Evolutionary conservation across 2,113 vertebrate species (phyloP), one percentile per base, ranked within the genome.

Genomic region (Epinephelus cyanopodus): DNA sequence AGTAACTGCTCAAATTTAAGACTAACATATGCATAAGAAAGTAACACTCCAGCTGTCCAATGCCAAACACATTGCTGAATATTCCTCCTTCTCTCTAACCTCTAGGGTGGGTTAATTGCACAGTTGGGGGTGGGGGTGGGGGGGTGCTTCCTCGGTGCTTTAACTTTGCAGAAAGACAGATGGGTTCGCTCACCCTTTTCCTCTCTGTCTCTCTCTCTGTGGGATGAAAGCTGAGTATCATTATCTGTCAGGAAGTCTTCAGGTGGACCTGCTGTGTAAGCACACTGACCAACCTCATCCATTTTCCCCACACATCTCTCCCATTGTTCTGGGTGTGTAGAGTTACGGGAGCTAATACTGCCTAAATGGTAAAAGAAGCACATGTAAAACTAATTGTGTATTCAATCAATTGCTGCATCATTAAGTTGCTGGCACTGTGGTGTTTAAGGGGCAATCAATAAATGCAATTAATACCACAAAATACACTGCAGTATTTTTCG

Each of bases 101-200:
- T 84, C 70, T 23, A 27, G 17, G 81, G 64, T 3, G 42, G 72
- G 68, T 91, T 90, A 86, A 90, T 84, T 86, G 83, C 75, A 74
- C 57, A 74, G 76, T 77, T 65, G 74, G 77, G 73, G 61, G 53
- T 2, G 48, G 77, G 72, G 25, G 53, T 71, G 77, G 72, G 25
- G 57, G 74, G 69, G 65, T 39, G 65, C 69, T 81, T 76, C 84
- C 64, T 86, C 73, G 71, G 64, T 81, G 83, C 61, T 85, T 86
- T 66, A 83, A 79, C 68, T 68, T 73, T 85, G 63, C 87, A 91
- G 88, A 90, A 29, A 82, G 84, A 90, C 91, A 89, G 83, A 92
- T 92, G 82, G 81, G 52, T 84, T 64, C 1, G 5, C 50, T 87
- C 65, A 79, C 53, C 66, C 72, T 70, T 80, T 71, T 19, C 52